Evolutionary conservation across 2,113 vertebrate genomes (phyloP).

Genomic region (Ammodytes dubius): DNA sequence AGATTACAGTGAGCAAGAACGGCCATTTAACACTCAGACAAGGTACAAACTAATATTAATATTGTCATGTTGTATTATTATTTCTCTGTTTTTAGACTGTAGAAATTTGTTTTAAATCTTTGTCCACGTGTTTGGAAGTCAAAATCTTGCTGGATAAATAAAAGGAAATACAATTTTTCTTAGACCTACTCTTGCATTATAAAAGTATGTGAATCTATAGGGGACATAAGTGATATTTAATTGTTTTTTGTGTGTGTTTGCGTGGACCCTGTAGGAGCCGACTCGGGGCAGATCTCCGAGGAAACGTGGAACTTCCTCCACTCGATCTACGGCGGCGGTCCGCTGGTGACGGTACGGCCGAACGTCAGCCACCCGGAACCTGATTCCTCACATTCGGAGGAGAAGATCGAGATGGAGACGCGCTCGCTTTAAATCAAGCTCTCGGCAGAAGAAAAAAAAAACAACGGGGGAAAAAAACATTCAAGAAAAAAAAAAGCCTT

Average conservation of each 20-base stretch:
- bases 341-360: constrained; percentile 92
- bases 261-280: constrained; percentile 87
- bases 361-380: constrained; percentile 88
- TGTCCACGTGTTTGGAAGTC: background rate
- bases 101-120: background rate
- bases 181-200: background rate
- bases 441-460: constrained; percentile 17
- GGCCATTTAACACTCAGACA: constrained; percentile 92
- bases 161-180: background rate
- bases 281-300: constrained; percentile 98
- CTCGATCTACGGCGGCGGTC: constrained; percentile 95
- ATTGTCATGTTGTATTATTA: background rate
- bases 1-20: constrained; percentile 94
- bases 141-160: background rate
- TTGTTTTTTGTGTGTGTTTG: constrained; percentile 2
- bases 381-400: constrained; percentile 89
- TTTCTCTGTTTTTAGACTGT: background rate
- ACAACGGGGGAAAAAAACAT: background rate
- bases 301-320: constrained; percentile 98
- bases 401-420: constrained; percentile 97
- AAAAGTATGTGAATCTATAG: background rate
- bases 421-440: constrained; percentile 86
- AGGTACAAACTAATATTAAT: constrained; percentile 83
- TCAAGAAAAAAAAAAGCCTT: constrained; percentile 67
- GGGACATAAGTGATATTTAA: background rate